Evolutionary conservation across 1,140 invertebrate genomes (phyloP), one percentile per base, ranked within the genome.

Genomic region (Pseudobourletiella spinata): DNA sequence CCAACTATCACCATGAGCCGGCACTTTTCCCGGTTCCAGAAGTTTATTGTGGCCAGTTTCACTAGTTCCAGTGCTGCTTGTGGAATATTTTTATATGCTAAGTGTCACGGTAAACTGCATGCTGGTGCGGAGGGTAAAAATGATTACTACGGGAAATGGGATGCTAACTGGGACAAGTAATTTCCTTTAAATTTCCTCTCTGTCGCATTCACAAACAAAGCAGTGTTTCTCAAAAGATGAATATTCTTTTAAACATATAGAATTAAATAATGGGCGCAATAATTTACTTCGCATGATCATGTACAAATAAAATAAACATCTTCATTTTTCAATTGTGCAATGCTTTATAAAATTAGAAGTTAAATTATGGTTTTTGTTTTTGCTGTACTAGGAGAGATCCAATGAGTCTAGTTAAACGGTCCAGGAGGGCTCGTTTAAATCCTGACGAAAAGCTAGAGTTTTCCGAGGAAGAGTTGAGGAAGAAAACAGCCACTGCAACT

Each of bases 81-180:
- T 11, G 8, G 8, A 39, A 39, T n/a, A 39, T 11, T n/a, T 11
- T 39, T 39, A 11, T 11, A 8, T 8, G 32, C 32, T 39, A 8
- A 39, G 32, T 39, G 32, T n/a, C 32, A 39, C 32, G n/a, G 32
- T 39, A 39, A 39, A 39, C 8, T 11, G 8, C 8, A 39, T 8
- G 32, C 8, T 11, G 8, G 8, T 39, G 8, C 32, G 32, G 8
- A 11, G 32, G 32, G 8, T 39, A 39, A 11, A 39, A 8, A 8
- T n/a, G n/a, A 39, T 11, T 39, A 39, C 25, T 6, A 24, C 20
- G 11, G 43, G 48, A 29, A 18, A 72, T 93, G 90, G 90, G 85
- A 92, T 71, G 79, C 78, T 61, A 91, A 92, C 75, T 93, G 90
- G 90, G 90, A 93, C 74, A 87, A 82, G 85, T 86, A 79, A 80